Evolutionary conservation across 2,888 invertebrate species (phyloP).

Genomic region (Ellobium chinense): DNA sequence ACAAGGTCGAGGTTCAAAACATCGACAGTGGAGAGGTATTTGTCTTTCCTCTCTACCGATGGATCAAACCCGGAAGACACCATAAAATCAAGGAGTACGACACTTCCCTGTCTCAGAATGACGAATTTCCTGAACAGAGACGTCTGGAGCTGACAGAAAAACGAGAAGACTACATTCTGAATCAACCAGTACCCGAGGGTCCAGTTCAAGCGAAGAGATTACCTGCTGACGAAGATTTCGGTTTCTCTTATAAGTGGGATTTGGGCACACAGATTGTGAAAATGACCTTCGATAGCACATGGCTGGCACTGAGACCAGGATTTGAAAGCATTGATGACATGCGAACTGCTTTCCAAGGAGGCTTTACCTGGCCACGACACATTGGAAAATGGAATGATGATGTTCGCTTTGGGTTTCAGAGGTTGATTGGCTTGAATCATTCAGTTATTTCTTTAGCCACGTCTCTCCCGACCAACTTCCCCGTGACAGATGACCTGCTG

Average conservation of each 20-base stretch:
- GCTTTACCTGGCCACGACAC: too few species aligned
- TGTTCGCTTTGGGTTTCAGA: conserved; percentile 79
- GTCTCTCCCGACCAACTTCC: conserved; percentile 79
- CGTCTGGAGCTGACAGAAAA: conserved; percentile 76
- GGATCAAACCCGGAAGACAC: conserved; percentile 76
- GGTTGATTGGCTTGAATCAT: conserved; percentile 79
- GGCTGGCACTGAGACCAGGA: too few species aligned
- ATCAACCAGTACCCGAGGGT: conserved; percentile 51
- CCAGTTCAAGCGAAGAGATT: conserved; percentile 71
- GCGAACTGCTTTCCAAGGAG: too few species aligned
- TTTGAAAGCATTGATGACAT: too few species aligned
- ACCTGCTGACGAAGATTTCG: too few species aligned
- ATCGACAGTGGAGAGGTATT: conserved; percentile 59
- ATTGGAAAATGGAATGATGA: conserved; percentile 70
- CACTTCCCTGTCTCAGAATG: conserved; percentile 77
- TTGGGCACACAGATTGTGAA: too few species aligned
- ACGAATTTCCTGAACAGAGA: conserved; percentile 75
- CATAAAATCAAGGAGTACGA: conserved; percentile 77
- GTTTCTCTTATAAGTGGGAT: too few species aligned
- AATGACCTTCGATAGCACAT: too few species aligned
- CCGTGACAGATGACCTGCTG: conserved; percentile 75
- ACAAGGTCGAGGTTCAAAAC: conserved; percentile 69
- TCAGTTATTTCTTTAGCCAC: conserved; percentile 77
- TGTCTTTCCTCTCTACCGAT: conserved; percentile 78
- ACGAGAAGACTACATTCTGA: conserved; percentile 64